Conservation (phyloP, 2,797 vertebrate species). For the Simalia tracyae region DNA sequence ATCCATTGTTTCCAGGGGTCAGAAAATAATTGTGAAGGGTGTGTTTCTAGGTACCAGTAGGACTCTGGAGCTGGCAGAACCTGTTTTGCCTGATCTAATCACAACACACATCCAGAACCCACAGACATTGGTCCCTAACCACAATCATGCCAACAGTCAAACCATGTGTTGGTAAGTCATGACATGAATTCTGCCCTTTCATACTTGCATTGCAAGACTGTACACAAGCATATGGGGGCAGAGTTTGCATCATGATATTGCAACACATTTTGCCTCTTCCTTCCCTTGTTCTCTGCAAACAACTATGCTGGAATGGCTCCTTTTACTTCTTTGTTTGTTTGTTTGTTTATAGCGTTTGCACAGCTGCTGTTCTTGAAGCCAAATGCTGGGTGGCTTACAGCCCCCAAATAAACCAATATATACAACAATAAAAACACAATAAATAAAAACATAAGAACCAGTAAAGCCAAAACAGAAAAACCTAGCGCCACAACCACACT, state of each 20-base stretch:
- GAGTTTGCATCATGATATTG: background rate
- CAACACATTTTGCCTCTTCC: background rate
- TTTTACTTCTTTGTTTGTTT: too few species aligned
- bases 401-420: too few species aligned
- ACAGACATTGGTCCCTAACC: background rate
- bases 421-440: too few species aligned
- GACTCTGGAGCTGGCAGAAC: background rate
- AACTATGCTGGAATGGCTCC: background rate
- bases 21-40: background rate
- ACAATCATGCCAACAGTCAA: background rate
- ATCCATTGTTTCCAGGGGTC: background rate
- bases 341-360: background rate
- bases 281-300: background rate
- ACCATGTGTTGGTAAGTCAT: background rate
- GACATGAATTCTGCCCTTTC: background rate
- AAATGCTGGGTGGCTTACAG: background rate
- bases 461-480: too few species aligned
- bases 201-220: background rate
- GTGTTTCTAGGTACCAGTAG: background rate
- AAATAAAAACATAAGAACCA: too few species aligned
- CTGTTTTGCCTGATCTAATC: background rate
- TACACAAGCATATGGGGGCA: background rate
- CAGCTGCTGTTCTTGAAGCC: background rate
- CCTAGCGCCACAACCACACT: too few species aligned
- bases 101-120: background rate